These are phyloP conservation scores for Lemur catta DNA, from an alignment of 2,797 vertebrate genomes.

Conservation along the genomic window DNA sequence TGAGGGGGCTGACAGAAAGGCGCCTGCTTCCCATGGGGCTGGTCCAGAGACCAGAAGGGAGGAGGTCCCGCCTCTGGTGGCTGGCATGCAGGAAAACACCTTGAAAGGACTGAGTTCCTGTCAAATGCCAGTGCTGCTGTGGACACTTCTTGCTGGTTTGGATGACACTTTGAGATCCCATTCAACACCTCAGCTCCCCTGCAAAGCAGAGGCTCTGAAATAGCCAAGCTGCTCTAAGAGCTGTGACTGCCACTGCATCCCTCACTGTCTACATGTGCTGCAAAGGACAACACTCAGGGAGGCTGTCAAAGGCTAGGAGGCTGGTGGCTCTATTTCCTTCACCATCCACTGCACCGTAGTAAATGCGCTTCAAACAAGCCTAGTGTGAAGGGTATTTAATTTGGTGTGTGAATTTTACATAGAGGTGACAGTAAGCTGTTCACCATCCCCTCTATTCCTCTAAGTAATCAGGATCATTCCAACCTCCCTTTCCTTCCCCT, in stretches of 20 bases:
- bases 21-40: not conserved
- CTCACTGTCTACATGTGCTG: not conserved
- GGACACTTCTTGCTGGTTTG: not conserved
- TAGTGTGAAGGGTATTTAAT: not conserved
- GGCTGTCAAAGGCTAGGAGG: not conserved
- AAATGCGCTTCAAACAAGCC: not conserved
- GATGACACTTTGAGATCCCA: not conserved
- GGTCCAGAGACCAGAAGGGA: not conserved
- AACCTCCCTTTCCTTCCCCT: not conserved
- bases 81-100: not conserved
- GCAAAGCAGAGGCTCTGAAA: not conserved
- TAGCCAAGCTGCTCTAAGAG: not conserved
- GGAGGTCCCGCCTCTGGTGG: not conserved
- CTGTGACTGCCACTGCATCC: not conserved
- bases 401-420: not conserved
- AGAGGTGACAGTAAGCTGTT: not conserved
- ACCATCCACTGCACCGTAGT: not conserved
- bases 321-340: not conserved
- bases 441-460: not conserved
- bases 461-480: too few species aligned
- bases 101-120: not conserved
- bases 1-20: not conserved
- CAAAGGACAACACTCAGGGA: not conserved
- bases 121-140: not conserved
- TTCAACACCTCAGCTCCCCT: not conserved